Evolutionary conservation across 2,113 vertebrate genomes (phyloP).

Genomic region (Bambusicola thoracicus): DNA sequence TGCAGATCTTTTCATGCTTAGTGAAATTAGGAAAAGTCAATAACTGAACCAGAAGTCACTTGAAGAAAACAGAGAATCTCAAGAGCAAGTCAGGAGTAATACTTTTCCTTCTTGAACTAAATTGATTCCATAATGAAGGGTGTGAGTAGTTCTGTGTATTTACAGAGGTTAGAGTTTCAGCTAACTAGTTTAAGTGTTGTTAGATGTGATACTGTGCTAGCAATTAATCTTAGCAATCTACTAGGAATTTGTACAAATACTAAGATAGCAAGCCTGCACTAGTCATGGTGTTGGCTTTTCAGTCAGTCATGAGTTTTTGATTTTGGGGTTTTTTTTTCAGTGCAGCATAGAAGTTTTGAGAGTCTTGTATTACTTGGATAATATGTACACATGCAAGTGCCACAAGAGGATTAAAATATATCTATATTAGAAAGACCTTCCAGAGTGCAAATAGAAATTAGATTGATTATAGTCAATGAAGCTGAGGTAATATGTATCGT

Average conservation of each 20-base stretch:
- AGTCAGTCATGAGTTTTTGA: not conserved
- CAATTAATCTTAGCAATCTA: not conserved
- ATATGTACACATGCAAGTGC: not conserved
- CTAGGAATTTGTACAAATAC: not conserved
- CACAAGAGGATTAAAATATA: not conserved
- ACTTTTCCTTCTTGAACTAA: not conserved
- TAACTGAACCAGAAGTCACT: constrained; percentile 1
- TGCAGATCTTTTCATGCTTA: not conserved
- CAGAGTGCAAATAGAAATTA: not conserved
- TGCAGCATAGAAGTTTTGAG: not conserved
- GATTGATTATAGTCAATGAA: not conserved
- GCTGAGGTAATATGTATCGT: not conserved
- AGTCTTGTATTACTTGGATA: not conserved
- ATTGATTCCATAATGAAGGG: not conserved
- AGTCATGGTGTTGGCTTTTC: not conserved
- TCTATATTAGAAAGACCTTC: not conserved
- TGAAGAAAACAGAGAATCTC: not conserved
- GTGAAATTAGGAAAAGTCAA: not conserved
- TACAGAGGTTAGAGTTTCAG: not conserved
- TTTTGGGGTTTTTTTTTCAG: not conserved
- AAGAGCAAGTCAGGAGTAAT: not conserved
- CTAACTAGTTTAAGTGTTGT: not conserved
- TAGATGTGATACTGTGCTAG: not conserved
- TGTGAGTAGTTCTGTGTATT: not conserved
- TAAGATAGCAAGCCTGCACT: not conserved